These are phyloP conservation scores for Sebastes itinus DNA, from an alignment of 2,797 vertebrate genomes.

Conservation along the genomic window DNA sequence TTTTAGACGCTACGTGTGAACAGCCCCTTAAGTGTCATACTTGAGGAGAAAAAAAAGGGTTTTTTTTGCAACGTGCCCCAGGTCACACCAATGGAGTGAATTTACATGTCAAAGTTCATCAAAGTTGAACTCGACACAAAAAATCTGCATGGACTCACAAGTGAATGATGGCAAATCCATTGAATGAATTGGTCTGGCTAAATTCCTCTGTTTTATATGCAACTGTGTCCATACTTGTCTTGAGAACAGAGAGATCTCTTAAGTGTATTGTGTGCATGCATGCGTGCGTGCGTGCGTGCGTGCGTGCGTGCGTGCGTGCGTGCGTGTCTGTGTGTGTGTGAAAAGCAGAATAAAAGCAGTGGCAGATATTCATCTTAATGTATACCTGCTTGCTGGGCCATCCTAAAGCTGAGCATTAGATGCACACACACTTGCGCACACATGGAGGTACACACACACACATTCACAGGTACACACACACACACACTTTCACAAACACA, in stretches of 20 bases:
- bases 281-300: too few species aligned
- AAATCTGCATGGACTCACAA: not conserved
- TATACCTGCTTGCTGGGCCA: conserved; percentile 68
- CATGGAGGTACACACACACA: not conserved
- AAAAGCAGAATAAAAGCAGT: not conserved
- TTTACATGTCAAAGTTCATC: not conserved
- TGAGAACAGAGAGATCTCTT: not conserved
- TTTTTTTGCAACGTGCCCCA: too few species aligned
- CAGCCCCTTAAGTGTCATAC: too few species aligned
- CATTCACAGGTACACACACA: not conserved
- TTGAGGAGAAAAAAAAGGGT: too few species aligned
- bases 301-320: not conserved
- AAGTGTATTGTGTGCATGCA: not conserved
- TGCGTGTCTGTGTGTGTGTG: not conserved
- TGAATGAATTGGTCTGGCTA: not conserved
- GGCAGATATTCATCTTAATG: not conserved
- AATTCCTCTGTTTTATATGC: not conserved
- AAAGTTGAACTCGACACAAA: not conserved
- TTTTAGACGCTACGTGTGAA: too few species aligned
- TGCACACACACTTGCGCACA: not conserved
- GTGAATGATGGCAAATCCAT: not conserved
- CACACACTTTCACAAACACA: not conserved
- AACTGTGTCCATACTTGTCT: not conserved
- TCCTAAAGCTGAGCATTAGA: conserved; percentile 13
- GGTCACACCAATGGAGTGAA: not conserved